Percentiles rank a stretch among this genome's conserved stretches.
phyloP scores from a whole-genome alignment of 1,140 invertebrate genomes.

The Dendroctonus valens region DNA sequence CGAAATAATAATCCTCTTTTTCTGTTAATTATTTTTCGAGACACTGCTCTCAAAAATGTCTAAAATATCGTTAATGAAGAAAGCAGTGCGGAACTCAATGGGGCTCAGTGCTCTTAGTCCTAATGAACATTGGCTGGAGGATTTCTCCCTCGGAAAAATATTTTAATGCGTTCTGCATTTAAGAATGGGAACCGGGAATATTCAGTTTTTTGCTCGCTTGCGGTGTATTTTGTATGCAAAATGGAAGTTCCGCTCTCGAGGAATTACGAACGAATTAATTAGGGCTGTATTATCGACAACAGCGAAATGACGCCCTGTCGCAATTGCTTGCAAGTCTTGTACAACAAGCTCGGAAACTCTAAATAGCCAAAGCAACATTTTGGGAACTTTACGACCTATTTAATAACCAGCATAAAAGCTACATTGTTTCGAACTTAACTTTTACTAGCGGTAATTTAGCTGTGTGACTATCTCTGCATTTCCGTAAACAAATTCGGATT shows the following conservation, averaged over 20 bases:
- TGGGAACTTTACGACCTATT: conserved; percentile 28
- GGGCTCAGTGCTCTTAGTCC: conserved; percentile 24
- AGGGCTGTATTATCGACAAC: not conserved
- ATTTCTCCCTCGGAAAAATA: conserved; percentile 24
- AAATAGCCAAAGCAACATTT: conserved; percentile 13
- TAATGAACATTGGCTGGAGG: conserved; percentile 32
- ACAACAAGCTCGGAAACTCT: conserved; percentile 15
- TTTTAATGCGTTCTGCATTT: conserved; percentile 31
- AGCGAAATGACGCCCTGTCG: too few species aligned
- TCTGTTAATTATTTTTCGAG: conserved; percentile 34
- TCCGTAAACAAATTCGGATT: conserved; percentile 29
- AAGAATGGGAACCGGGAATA: conserved; percentile 31
- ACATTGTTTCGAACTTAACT: conserved; percentile 28
- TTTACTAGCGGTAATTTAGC: conserved; percentile 27
- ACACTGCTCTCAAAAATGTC: conserved; percentile 30
- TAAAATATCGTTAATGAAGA: conserved; percentile 37
- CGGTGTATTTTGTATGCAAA: conserved; percentile 20
- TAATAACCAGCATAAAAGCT: conserved; percentile 29
- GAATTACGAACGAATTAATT: conserved; percentile 16
- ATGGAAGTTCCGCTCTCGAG: conserved; percentile 2
- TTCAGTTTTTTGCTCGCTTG: conserved; percentile 22
- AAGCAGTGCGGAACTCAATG: conserved; percentile 18
- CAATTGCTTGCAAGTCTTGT: too few species aligned
- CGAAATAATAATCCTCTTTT: conserved; percentile 32
- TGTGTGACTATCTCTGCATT: conserved; percentile 20